phyloP scores from a whole-genome alignment of 2,113 vertebrate genomes.

The Oceanites oceanicus region DNA sequence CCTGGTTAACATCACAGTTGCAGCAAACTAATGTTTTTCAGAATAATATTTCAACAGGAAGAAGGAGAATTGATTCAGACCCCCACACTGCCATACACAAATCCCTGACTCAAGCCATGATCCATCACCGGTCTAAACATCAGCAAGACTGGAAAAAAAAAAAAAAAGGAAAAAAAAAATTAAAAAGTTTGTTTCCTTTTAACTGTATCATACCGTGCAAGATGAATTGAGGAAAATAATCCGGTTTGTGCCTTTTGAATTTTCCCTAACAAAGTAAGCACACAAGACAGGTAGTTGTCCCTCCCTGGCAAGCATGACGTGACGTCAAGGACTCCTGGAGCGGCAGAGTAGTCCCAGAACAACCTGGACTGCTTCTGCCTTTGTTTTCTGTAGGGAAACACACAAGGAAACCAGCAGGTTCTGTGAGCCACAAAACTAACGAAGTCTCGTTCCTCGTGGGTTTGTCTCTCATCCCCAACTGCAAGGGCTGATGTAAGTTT shows the following conservation, averaged over 20 bases:
- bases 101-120: neutral
- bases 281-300: neutral
- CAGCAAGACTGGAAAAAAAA: neutral
- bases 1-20: neutral
- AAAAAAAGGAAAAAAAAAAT: too few species aligned
- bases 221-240: neutral
- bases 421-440: neutral
- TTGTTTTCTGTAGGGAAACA: neutral
- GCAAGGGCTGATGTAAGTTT: neutral
- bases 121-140: neutral
- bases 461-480: neutral
- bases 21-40: neutral
- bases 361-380: neutral
- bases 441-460: neutral
- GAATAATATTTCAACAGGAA: neutral
- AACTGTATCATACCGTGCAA: neutral
- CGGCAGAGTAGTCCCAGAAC: neutral
- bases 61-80: neutral
- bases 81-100: neutral
- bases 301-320: rapidly evolving
- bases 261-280: neutral
- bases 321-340: neutral
- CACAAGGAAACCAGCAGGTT: neutral
- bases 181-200: neutral
- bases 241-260: neutral